These are phyloP conservation scores for Bedellia somnulentella DNA, from an alignment of 2,888 invertebrate species.

Conservation along the genomic window DNA sequence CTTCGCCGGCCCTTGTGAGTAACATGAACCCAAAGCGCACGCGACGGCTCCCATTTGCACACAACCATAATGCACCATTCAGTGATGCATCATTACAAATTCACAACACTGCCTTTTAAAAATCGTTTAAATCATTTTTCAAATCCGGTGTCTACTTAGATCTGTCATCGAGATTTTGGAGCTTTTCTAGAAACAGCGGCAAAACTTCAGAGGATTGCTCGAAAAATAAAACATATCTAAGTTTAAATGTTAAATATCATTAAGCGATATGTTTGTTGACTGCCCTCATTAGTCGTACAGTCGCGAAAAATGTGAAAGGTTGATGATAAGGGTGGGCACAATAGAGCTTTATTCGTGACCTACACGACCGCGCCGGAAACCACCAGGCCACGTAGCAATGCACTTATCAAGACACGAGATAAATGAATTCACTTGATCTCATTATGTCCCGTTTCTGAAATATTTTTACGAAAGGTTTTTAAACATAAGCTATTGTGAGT, in stretches of 20 bases:
- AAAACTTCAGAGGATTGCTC: too few species aligned
- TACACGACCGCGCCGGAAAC: too few species aligned
- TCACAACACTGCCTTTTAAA: conserved; percentile 22
- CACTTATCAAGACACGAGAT: too few species aligned
- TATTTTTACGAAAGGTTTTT: too few species aligned
- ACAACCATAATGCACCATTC: conserved; percentile 48
- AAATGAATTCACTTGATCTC: too few species aligned
- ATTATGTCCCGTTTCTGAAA: too few species aligned
- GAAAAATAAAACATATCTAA: too few species aligned
- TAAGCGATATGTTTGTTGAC: conserved; percentile 30
- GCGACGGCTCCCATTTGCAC: conserved; percentile 46
- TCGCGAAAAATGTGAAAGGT: conserved; percentile 47
- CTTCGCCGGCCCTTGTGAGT: conserved; percentile 20
- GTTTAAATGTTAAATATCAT: too few species aligned
- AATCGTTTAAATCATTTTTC: not conserved
- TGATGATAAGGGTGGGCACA: conserved; percentile 46
- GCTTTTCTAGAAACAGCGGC: not conserved
- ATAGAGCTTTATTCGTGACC: conserved; percentile 40
- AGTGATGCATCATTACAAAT: conserved; percentile 46
- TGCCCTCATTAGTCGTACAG: conserved; percentile 34
- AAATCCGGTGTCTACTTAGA: conserved; percentile 1
- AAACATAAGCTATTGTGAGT: too few species aligned
- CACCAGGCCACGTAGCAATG: too few species aligned
- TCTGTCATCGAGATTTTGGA: conserved; percentile 2
- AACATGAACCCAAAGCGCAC: conserved; percentile 40